phyloP scores from a whole-genome alignment of 1,140 invertebrate genomes.

The Pollicipes pollicipes region DNA sequence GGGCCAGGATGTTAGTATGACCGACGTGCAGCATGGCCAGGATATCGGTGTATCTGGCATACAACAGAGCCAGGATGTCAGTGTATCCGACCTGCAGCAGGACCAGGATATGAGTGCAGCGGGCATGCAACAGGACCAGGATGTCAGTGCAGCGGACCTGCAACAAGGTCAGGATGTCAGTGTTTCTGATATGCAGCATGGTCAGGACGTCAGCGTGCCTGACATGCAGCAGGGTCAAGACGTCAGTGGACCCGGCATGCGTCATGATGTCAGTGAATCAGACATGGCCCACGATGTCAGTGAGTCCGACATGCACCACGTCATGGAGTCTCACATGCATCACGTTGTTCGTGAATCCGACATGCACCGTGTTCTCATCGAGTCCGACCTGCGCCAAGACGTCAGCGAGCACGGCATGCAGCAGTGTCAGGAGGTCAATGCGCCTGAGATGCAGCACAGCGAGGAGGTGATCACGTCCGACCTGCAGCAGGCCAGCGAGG shows the following conservation, averaged over 20 bases:
- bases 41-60: not conserved
- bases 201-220: not conserved
- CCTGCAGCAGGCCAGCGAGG: not conserved
- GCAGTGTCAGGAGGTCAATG: not conserved
- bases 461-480: not conserved
- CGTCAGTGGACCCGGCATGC: not conserved
- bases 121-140: too few species aligned
- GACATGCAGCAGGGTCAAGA: not conserved
- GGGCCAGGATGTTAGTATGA: too few species aligned
- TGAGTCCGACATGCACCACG: not conserved
- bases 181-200: not conserved
- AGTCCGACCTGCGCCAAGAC: not conserved
- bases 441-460: not conserved
- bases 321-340: not conserved
- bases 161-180: not conserved
- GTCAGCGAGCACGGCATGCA: too few species aligned
- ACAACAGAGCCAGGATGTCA: too few species aligned
- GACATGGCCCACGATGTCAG: too few species aligned
- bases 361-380: not conserved
- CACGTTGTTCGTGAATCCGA: not conserved
- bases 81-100: too few species aligned
- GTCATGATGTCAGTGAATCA: not conserved
- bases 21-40: too few species aligned
- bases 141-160: not conserved
- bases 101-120: too few species aligned